Base-by-base conservation (phyloP, 2,113 vertebrate genomes). In the Chinchilla lanigera region DNA sequence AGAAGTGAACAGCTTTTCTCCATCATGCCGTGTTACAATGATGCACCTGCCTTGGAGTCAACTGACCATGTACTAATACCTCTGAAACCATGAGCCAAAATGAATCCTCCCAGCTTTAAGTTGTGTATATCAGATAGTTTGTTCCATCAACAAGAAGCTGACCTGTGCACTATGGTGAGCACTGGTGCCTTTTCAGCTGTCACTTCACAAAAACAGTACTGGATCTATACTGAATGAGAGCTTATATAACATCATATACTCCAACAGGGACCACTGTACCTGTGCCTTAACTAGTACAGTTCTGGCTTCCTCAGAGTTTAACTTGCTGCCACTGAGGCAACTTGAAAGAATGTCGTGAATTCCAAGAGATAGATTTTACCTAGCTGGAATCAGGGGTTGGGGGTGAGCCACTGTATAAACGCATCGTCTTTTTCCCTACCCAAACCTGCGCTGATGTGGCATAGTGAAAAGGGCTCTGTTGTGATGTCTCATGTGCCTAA, bases 251-350 rank as follows among this genome's bases (percentile, higher is more conserved):
- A 35, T 5, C 14, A 28, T 60, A 9, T 30, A 19, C 1, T 1
- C 1, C 67, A 12, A 63, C 20, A 33, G 41, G n/a, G 10, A 33
- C 20, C 17, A 47, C 24, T 71, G 73, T 0, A 58, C 7, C 19
- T 5, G n/a, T n/a, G 41, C 24, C 50, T 47, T n/a, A 83, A 47
- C 38, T 20, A 67, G 12, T 44, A 63, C 30, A 19, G 1, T 50
- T 80, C 30, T 35, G 8, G 38, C 11, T 80, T 92, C 47, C 26
- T 84, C n/a, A 0, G 9, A 24, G 5, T 5, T 3, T 54, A 16
- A 10, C 5, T 63, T 1, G 78, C 1, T 56, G 3, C 9, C 14
- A 7, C 12, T 0, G 12, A 63, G 3, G 22, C 22, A 24, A 30
- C 20, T n/a, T 24, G 3, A 81, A 65, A 41, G 35, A 58, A 3